phyloP scores from a whole-genome alignment of 2,797 vertebrate genomes.

The Erpetoichthys calabaricus region DNA sequence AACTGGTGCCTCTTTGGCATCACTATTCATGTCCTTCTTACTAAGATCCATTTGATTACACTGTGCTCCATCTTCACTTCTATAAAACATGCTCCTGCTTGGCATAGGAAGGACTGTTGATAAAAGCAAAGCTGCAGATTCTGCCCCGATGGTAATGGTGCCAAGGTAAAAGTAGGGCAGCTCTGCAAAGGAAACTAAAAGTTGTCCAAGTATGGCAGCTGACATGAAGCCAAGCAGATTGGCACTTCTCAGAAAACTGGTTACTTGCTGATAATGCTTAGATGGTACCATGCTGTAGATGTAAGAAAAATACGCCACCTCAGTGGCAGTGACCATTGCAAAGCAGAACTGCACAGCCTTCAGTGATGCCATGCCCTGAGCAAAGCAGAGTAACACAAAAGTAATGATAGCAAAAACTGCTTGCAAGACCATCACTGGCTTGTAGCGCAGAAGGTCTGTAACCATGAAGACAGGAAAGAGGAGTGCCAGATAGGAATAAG shows the following conservation, averaged over 20 bases:
- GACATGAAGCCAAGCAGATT: conserved; percentile 44
- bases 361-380: conserved; percentile 37
- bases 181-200: conserved; percentile 43
- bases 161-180: conserved; percentile 46
- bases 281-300: conserved; percentile 52
- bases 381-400: conserved; percentile 45
- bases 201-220: conserved; percentile 44
- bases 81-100: conserved; percentile 41
- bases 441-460: conserved; percentile 49
- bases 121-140: conserved; percentile 36
- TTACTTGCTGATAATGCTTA: conserved; percentile 46
- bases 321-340: conserved; percentile 46
- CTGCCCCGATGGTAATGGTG: conserved; percentile 37
- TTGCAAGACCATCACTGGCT: conserved; percentile 45
- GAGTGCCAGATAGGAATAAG: conserved; percentile 49
- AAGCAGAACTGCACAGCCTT: conserved; percentile 40
- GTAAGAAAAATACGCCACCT: conserved; percentile 55
- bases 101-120: conserved; percentile 48
- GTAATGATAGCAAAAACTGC: conserved; percentile 43
- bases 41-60: conserved; percentile 15
- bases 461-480: conserved; percentile 48
- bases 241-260: conserved; percentile 46
- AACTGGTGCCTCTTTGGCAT: neutral
- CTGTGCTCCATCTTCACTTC: conserved; percentile 16
- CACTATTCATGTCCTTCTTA: conserved; percentile 8